Evolutionary conservation across 2,113 vertebrate species (phyloP), one percentile per base, ranked within the genome.

Genomic region (Embiotoca jacksoni): DNA sequence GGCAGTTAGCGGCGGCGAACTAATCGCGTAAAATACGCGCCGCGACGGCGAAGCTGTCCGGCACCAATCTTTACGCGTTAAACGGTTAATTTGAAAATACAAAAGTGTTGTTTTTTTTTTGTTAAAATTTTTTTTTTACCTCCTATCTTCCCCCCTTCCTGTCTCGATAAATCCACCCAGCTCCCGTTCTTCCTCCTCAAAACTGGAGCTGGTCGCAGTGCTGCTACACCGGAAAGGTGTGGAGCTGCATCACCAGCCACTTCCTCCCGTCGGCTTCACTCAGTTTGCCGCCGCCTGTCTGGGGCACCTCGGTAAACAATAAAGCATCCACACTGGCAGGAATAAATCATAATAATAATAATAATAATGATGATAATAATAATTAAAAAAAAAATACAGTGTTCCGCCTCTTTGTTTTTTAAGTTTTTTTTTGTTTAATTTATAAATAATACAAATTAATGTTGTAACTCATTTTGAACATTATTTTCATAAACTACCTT

Each of bases 221-320:
- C 88, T 88, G 85, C 84, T 90, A 86, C 84, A 93, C 92, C 94
- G 94, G 94, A 95, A 95, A 95, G 94, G 93, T 93, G 94, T 94
- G 94, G 92, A 94, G 73, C 90, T 90, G 86, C 91, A 86, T 91
- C 85, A 72, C 71, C 87, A 83, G 87, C 88, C 83, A 93, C 94
- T 94, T 94, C 93, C 93, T 91, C 81, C 87, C 77, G 68, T 83
- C 83, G 9, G 13, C 78, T 87, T 77, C 84, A 86, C 86, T 88
- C 87, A 87, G 56, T 23, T 23, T 23, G 23, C 85, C 35, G 57
- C 71, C 30, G 50, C 46, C 75, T 54, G 75, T 77, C 53, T 79
- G 56, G 53, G n/a, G 39, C 59, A 15, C 4, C 3, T 37, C 55
- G 9, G 49, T 0, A 33, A 56, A 78, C 57, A 67, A 79, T 50